Evolutionary conservation across 2,113 vertebrate genomes (phyloP).

Genomic region (Brachyhypopomus occidentalis): DNA sequence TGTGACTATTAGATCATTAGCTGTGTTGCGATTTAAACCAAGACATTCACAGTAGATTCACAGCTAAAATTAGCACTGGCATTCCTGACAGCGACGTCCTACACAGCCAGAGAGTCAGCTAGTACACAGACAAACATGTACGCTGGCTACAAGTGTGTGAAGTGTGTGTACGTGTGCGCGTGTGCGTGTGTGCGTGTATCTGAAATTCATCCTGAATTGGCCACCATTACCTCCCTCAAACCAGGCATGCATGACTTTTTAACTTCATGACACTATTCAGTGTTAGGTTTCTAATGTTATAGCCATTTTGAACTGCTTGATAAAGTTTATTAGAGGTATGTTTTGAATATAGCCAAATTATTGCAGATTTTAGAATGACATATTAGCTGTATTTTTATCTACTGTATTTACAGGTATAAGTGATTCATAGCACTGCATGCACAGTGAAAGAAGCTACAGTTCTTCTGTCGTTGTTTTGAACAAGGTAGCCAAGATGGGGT

Average conservation of each 20-base stretch:
- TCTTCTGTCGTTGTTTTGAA: neutral
- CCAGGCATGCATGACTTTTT: slow-evolving; percentile 4
- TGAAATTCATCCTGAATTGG: neutral
- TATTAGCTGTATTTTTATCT: slow-evolving; percentile 19
- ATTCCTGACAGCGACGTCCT: too few species aligned
- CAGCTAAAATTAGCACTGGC: slow-evolving; percentile 14
- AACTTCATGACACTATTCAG: slow-evolving; percentile 2
- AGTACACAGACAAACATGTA: neutral
- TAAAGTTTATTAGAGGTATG: slow-evolving; percentile 13
- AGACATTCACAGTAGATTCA: neutral
- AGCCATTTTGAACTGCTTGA: neutral
- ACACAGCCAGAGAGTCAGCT: neutral
- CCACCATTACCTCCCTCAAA: neutral
- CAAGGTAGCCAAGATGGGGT: neutral
- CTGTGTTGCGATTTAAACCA: neutral
- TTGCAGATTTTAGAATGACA: neutral
- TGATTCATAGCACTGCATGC: neutral
- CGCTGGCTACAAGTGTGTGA: neutral
- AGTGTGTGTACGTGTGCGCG: neutral
- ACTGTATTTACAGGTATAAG: neutral
- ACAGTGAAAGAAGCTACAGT: neutral
- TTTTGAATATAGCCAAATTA: neutral
- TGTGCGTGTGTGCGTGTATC: neutral
- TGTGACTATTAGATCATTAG: neutral
- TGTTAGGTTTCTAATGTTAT: neutral